A percentile compares a stretch with the other conserved stretches of the same genome.
Conservation (phyloP, 1,140 invertebrate species). For the Mya arenaria region DNA sequence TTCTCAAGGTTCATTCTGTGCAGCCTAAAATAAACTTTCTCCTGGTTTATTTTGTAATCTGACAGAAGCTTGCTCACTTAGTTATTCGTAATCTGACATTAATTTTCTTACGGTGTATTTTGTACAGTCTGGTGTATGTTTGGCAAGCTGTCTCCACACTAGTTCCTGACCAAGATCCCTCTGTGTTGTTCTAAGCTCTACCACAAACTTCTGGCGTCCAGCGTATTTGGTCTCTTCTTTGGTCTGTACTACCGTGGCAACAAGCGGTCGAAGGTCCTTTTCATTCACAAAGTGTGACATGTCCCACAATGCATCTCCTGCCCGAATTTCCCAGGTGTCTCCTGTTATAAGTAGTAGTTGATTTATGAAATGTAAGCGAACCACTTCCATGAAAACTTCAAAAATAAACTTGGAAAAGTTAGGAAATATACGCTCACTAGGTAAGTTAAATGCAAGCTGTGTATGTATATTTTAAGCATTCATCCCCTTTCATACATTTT, state of each 20-base stretch:
- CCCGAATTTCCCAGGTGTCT: constrained; percentile 44
- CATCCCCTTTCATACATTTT: background rate
- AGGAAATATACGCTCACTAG: too few relatives aligned
- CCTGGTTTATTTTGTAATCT: too few relatives aligned
- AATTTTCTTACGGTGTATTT: background rate
- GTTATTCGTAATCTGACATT: too few relatives aligned
- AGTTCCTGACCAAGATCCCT: constrained; percentile 38
- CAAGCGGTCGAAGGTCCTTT: constrained; percentile 43
- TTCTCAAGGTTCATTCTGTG: too few relatives aligned
- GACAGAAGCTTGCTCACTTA: too few relatives aligned
- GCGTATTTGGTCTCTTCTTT: constrained; percentile 24
- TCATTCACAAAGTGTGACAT: constrained; percentile 47
- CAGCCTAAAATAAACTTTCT: too few relatives aligned
- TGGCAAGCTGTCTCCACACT: constrained; percentile 36
- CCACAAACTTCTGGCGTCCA: constrained; percentile 21
- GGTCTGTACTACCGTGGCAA: constrained; percentile 48
- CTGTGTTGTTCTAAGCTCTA: constrained; percentile 9
- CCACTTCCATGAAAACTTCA: too few relatives aligned
- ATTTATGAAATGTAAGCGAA: too few relatives aligned
- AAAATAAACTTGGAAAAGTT: too few relatives aligned
- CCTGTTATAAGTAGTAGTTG: too few relatives aligned
- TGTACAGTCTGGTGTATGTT: background rate
- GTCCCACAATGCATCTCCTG: constrained; percentile 58
- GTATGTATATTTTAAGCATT: too few relatives aligned
- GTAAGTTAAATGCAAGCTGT: too few relatives aligned